phyloP scores from a whole-genome alignment of 2,113 vertebrate species.

The Hippocampus abdominalis region DNA sequence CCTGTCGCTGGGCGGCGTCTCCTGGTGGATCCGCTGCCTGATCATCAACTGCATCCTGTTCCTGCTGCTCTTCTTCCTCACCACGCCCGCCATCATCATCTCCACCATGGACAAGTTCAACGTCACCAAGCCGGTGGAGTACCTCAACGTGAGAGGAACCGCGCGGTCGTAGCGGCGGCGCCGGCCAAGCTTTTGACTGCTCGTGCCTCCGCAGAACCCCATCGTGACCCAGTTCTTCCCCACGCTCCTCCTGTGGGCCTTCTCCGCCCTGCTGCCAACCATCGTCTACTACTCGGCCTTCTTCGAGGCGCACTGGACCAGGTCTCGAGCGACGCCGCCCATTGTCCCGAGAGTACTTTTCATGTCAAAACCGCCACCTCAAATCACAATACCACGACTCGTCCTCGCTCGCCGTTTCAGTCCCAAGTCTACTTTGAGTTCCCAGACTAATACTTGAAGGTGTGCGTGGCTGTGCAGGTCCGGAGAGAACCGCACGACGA shows the following conservation, averaged over 20 bases:
- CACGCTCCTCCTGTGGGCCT: constrained; percentile 92
- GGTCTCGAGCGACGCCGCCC: constrained; percentile 65
- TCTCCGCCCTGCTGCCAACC: constrained; percentile 94
- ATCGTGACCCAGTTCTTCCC: constrained; percentile 98
- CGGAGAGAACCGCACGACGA: constrained; percentile 94
- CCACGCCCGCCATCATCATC: constrained; percentile 97
- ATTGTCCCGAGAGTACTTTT: neutral
- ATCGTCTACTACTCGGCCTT: constrained; percentile 98
- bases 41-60: constrained; percentile 94
- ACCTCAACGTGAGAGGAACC: constrained; percentile 81
- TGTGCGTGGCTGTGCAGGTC: constrained; percentile 69
- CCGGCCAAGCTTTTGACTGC: constrained; percentile 1
- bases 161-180: neutral
- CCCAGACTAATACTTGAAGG: neutral
- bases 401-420: neutral
- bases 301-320: constrained; percentile 95
- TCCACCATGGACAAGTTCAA: constrained; percentile 99
- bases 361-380: neutral
- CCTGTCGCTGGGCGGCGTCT: constrained; percentile 83
- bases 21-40: constrained; percentile 93
- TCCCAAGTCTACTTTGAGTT: neutral
- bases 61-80: constrained; percentile 97
- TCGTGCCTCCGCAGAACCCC: constrained; percentile 80
- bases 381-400: neutral
- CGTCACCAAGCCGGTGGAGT: constrained; percentile 96